Conservation (phyloP, 2,797 vertebrate genomes). For the Acanthopagrus latus region DNA sequence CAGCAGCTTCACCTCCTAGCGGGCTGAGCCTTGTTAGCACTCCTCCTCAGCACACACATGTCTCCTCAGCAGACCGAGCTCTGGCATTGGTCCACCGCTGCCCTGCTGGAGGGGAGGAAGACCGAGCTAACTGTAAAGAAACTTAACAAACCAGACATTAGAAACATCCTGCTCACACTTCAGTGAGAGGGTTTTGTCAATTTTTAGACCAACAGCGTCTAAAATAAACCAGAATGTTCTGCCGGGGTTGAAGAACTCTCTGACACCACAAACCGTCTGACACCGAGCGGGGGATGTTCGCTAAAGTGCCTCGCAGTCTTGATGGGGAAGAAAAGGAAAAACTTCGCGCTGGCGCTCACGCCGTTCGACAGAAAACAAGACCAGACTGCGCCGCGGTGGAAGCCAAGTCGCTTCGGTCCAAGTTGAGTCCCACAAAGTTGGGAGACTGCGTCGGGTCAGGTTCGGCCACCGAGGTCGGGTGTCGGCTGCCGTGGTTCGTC, state of each 20-base stretch:
- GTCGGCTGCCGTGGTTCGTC: background rate
- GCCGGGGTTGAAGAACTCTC: conserved; percentile 56
- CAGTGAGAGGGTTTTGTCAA: conserved; percentile 41
- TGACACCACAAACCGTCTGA: conserved; percentile 53
- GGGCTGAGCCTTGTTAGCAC: conserved; percentile 67
- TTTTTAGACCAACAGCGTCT: conserved; percentile 43
- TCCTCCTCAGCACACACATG: conserved; percentile 52
- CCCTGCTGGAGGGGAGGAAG: conserved; percentile 70
- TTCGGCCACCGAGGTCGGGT: background rate
- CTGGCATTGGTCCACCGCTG: conserved; percentile 65
- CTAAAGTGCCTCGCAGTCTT: conserved; percentile 52
- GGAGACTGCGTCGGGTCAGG: background rate
- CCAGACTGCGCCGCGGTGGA: background rate
- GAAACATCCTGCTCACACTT: conserved; percentile 61
- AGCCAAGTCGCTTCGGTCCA: background rate
- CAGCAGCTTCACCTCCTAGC: conserved; percentile 67
- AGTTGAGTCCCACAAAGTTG: conserved; percentile 6
- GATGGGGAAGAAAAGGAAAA: conserved; percentile 42
- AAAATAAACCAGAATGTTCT: conserved; percentile 52
- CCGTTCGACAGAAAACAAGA: background rate
- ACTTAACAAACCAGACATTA: conserved; percentile 68
- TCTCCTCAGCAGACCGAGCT: conserved; percentile 53
- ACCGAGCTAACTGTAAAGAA: conserved; percentile 58
- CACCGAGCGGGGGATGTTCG: conserved; percentile 67
- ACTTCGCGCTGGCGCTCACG: conserved; percentile 39